Conservation (phyloP, 1,140 invertebrate species). For the Meloidogyne chitwoodi region DNA sequence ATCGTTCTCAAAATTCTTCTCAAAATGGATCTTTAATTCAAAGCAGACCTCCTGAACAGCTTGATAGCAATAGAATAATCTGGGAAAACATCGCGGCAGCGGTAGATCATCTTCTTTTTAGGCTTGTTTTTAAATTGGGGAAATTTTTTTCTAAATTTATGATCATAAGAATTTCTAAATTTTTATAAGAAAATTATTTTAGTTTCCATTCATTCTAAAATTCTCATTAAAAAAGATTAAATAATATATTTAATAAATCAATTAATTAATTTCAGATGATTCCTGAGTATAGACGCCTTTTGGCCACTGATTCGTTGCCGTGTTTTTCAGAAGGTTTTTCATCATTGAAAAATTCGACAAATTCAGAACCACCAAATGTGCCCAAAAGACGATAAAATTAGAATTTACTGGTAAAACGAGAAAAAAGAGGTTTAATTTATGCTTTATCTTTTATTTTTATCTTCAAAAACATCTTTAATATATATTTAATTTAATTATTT, state of each 20-base stretch:
- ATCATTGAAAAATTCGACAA: neutral
- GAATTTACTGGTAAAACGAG: neutral
- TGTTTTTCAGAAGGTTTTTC: neutral
- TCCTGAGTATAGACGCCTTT: neutral
- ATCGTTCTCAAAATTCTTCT: neutral
- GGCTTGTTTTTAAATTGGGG: neutral
- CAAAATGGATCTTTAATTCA: neutral
- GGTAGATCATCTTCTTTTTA: neutral
- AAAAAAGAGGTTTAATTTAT: neutral
- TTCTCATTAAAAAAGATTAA: neutral
- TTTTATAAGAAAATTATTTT: too few relatives aligned
- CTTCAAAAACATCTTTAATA: too few relatives aligned
- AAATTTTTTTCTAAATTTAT: neutral
- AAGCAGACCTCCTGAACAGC: neutral
- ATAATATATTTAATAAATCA: neutral
- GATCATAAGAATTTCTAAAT: too few relatives aligned
- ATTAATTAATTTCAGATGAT: neutral
- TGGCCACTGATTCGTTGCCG: neutral
- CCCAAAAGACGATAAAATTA: neutral
- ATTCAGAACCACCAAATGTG: neutral
- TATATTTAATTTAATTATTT: too few relatives aligned
- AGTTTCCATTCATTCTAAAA: neutral
- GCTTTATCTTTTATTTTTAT: too few relatives aligned
- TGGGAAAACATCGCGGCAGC: neutral
- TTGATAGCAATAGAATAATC: neutral